Base-by-base conservation (phyloP, 2,888 invertebrate species). In the Parasteatoda lunata region DNA sequence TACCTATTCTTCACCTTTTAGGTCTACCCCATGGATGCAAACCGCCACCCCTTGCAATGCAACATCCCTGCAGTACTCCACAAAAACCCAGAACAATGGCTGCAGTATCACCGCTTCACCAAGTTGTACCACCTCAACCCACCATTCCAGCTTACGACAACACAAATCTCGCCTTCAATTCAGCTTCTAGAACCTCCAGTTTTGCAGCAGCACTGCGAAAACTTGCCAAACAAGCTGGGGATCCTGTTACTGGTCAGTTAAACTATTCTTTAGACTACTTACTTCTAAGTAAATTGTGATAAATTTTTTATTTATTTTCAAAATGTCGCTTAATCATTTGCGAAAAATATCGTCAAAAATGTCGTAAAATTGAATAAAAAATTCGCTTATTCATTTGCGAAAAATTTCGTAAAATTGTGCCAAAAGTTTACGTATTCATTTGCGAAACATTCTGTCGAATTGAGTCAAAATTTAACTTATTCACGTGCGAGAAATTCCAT, bases 191-290 rank as follows among this genome's bases (percentile, higher is more conserved):
- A 66, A 91, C 91, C 0, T 97, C 97, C 68, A 92, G 92, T 87
- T 97, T 97, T 93, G 97, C 97, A 77, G 97, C 97, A 71, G 97
- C 97, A 49, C 93, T 98, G 77, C 94, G 97, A 86, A 96, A 96
- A 91, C 94, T 97, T 90, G 97, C 97, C 89, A 97, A 97, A 93
- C 97, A 97, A 92, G 97, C 97, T 45, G 96, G 54, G 15, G 87
- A 88, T 65, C 87, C 87, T 4, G 78, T 88, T n/a, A 49, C 76
- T 13, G 87, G 87, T 83, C 47, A 78, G 66, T 52, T 49, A 8
- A 47, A 11, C 48, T 52, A 9, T 68, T 68, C 68, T 68, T 30
- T 30, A 30, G 30, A 30, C 30, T 30, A 30, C 30, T 30, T 30
- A 30, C 30, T 30, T 30, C 30, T 30, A 30, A 30, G 30, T 30